These are phyloP conservation scores for Gymnoscelis rufifasciata DNA, from an alignment of 2,888 invertebrate species.

Conservation along the genomic window DNA sequence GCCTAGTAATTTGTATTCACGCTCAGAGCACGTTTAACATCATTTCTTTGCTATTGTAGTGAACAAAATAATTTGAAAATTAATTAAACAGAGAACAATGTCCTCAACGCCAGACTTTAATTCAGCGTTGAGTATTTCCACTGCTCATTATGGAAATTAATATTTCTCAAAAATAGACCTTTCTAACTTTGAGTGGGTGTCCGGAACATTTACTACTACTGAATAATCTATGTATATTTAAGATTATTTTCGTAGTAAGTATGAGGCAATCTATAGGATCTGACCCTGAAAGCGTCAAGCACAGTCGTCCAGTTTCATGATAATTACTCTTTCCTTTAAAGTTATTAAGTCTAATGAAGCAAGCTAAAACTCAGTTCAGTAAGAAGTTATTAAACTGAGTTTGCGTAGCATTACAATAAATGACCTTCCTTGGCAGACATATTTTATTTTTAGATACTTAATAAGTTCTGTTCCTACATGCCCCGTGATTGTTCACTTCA, in stretches of 20 bases:
- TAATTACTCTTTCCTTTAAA: constrained; percentile 26
- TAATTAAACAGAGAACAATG: constrained; percentile 47
- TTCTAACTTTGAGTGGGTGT: constrained; percentile 18
- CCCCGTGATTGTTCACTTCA: too few species aligned
- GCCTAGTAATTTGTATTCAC: constrained; percentile 8
- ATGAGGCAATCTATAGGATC: constrained; percentile 8
- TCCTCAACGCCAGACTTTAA: constrained; percentile 37
- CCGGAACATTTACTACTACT: constrained; percentile 9
- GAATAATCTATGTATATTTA: not conserved
- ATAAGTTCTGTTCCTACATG: too few species aligned
- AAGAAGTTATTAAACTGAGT: too few species aligned
- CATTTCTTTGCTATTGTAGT: constrained; percentile 19
- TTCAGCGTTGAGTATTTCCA: constrained; percentile 42
- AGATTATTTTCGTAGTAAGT: not conserved
- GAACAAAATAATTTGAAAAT: constrained; percentile 42
- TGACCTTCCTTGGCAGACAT: too few species aligned
- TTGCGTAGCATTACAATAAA: too few species aligned
- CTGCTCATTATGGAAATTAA: constrained; percentile 46
- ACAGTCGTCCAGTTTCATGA: constrained; percentile 42
- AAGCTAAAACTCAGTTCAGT: too few species aligned
- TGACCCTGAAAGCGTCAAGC: constrained; percentile 21
- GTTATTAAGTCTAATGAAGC: too few species aligned
- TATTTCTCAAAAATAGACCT: constrained; percentile 42
- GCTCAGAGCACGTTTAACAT: constrained; percentile 8
- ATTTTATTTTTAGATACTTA: too few species aligned